These are phyloP conservation scores for Cotesia vestalis DNA, from an alignment of 1,140 invertebrate species.

Conservation along the genomic window DNA sequence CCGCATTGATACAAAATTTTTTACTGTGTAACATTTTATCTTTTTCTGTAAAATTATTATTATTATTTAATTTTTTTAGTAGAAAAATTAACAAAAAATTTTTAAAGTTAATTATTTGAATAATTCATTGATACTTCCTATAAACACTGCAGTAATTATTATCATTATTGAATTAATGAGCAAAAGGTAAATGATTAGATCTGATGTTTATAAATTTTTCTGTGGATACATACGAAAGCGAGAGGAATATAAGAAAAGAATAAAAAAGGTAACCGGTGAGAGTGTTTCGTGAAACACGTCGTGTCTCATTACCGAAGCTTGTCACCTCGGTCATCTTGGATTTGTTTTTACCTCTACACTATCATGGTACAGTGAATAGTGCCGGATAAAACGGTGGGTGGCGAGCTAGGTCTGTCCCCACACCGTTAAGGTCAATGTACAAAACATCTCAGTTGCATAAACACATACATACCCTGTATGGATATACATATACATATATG, in stretches of 20 bases:
- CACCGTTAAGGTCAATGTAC: slow-evolving; percentile 60
- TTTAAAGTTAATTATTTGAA: too few relatives aligned
- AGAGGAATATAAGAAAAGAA: slow-evolving; percentile 46
- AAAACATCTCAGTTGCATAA: slow-evolving; percentile 29
- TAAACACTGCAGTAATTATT: too few relatives aligned
- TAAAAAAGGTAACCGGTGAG: slow-evolving; percentile 21
- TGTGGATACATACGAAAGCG: slow-evolving; percentile 60
- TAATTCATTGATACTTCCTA: too few relatives aligned
- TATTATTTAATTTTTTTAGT: too few relatives aligned
- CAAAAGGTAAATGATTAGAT: slow-evolving; percentile 1
- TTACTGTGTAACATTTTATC: too few relatives aligned
- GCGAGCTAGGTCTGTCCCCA: slow-evolving; percentile 48
- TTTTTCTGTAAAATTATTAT: too few relatives aligned
- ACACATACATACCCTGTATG: not conserved
- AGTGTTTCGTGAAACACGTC: slow-evolving; percentile 48
- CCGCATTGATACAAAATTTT: too few relatives aligned
- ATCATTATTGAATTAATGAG: not conserved
- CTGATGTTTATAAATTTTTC: not conserved
- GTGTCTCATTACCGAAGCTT: slow-evolving; percentile 48
- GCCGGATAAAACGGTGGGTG: slow-evolving; percentile 45
- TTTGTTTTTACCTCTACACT: not conserved
- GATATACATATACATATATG: too few relatives aligned
- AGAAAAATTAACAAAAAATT: too few relatives aligned
- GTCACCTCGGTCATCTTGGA: slow-evolving; percentile 40
- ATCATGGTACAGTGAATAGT: slow-evolving; percentile 34